Conservation (phyloP, 64 coral and sea anemone genomes). For the Orbicella faveolata region DNA sequence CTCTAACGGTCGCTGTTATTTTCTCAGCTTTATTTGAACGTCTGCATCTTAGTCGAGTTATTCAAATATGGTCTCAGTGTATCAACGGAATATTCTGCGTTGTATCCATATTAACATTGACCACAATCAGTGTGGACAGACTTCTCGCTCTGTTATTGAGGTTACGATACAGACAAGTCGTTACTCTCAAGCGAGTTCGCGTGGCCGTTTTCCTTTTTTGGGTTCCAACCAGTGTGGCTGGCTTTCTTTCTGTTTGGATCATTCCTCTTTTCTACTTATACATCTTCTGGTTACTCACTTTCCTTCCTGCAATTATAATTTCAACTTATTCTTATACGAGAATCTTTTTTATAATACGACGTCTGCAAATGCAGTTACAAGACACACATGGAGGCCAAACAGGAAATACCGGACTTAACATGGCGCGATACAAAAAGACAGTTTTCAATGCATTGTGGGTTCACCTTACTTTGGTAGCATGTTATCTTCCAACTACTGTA, state of each 20-base stretch:
- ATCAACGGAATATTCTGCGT: too few species aligned
- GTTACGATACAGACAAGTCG: conserved; percentile 7
- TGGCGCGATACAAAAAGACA: conserved; percentile 8
- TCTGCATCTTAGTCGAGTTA: not conserved
- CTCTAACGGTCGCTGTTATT: not conserved
- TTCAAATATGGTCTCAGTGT: not conserved
- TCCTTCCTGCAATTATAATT: not conserved
- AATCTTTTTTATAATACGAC: not conserved
- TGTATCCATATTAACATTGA: not conserved
- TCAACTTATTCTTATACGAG: not conserved
- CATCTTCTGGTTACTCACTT: too few species aligned
- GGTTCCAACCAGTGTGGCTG: not conserved
- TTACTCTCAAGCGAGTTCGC: not conserved
- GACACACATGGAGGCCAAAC: not conserved
- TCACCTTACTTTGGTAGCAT: not conserved
- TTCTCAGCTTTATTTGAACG: not conserved
- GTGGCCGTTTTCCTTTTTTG: not conserved
- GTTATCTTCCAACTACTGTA: not conserved
- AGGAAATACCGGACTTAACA: not conserved
- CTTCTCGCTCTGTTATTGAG: not conserved
- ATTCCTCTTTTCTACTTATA: too few species aligned
- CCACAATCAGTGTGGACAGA: not conserved
- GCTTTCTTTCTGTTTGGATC: not conserved
- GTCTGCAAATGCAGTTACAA: not conserved
- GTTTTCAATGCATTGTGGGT: not conserved